A percentile compares a stretch with the other conserved stretches of the same genome.
These are phyloP conservation scores for Phengaris alcon DNA, from an alignment of 2,888 invertebrate genomes.

Conservation along the genomic window DNA sequence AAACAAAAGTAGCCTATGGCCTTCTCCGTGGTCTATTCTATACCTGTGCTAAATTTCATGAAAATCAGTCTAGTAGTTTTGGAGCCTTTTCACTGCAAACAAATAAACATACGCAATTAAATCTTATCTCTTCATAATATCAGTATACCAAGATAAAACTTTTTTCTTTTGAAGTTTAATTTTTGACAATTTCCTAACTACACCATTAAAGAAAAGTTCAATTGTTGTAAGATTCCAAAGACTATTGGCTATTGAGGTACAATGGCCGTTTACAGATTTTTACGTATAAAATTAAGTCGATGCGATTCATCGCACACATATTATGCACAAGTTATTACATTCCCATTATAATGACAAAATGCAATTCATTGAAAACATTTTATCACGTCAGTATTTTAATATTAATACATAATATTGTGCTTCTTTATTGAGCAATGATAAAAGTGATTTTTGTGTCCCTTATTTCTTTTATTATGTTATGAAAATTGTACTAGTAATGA, in stretches of 20 bases:
- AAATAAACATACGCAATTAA: too few relatives aligned
- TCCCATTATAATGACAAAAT: not conserved
- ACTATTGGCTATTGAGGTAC: not conserved
- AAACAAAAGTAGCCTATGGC: too few relatives aligned
- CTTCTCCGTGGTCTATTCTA: too few relatives aligned
- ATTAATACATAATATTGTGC: not conserved
- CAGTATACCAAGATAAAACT: too few relatives aligned
- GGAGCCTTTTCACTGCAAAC: too few relatives aligned
- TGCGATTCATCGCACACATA: not conserved
- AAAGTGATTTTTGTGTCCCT: conserved; percentile 12
- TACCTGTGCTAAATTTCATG: too few relatives aligned
- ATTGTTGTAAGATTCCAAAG: not conserved
- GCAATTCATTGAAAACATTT: not conserved
- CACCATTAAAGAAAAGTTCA: not conserved
- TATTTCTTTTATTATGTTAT: conserved; percentile 13
- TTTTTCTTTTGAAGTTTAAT: too few relatives aligned
- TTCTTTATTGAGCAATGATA: conserved; percentile 4
- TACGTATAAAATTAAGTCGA: not conserved
- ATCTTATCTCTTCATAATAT: too few relatives aligned
- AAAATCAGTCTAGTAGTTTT: too few relatives aligned
- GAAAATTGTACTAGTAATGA: conserved; percentile 16
- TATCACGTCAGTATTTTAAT: not conserved
- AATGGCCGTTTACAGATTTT: not conserved
- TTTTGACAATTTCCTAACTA: too few relatives aligned
- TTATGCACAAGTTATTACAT: not conserved